These are phyloP conservation scores for Tricholaema leucomelas DNA, from an alignment of 2,113 vertebrate species.

Conservation along the genomic window DNA sequence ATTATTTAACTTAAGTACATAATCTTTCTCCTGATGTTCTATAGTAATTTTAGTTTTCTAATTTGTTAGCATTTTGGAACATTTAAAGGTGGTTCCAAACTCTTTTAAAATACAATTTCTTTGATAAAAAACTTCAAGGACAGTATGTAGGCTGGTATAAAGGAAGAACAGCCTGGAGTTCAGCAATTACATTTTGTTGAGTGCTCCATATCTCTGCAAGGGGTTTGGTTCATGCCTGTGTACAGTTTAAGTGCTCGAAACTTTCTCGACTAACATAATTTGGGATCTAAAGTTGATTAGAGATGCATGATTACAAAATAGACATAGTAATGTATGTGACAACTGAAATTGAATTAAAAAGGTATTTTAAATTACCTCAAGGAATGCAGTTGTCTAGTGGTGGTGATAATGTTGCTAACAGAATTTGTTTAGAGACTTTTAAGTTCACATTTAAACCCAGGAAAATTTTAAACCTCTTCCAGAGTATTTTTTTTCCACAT, in stretches of 20 bases:
- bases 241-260: neutral
- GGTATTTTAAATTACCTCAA: neutral
- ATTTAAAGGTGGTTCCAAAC: neutral
- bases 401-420: slow-evolving; percentile 29
- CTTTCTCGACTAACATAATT: slow-evolving; percentile 26
- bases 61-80: neutral
- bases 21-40: neutral
- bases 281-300: slow-evolving; percentile 54
- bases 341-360: slow-evolving; percentile 39
- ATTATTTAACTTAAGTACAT: neutral
- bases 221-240: neutral
- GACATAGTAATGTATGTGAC: neutral
- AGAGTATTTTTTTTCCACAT: neutral
- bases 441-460: neutral
- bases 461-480: neutral
- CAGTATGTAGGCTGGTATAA: neutral
- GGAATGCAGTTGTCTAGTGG: neutral
- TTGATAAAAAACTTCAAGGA: neutral
- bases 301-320: slow-evolving; percentile 30
- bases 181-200: neutral
- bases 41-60: neutral
- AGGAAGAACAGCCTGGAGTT: neutral
- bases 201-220: neutral
- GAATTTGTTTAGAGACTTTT: slow-evolving; percentile 8
- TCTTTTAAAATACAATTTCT: neutral